Percentiles rank a stretch among this genome's conserved stretches.
Evolutionary conservation across 2,888 invertebrate species (phyloP).

Genomic region (Lydus trimaculatus): DNA sequence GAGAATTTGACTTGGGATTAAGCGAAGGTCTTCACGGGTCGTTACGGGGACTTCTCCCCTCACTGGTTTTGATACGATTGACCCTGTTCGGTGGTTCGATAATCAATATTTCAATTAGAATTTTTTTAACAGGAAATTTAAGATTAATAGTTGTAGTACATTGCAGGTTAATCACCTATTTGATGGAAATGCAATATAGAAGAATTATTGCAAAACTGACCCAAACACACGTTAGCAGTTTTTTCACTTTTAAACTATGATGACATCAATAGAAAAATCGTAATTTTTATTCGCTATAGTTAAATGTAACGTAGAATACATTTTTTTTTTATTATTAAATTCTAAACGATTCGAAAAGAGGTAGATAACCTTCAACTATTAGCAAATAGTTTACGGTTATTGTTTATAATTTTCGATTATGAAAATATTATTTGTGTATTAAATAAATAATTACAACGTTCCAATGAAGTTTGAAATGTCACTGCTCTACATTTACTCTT

Average conservation of each 20-base stretch:
- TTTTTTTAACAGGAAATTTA: background rate
- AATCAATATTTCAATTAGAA: background rate
- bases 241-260: slow-evolving; percentile 24
- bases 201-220: slow-evolving; percentile 24
- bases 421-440: slow-evolving; percentile 33
- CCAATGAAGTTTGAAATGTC: background rate
- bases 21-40: slow-evolving; percentile 1
- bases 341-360: slow-evolving; percentile 15
- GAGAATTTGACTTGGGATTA: slow-evolving; percentile 8
- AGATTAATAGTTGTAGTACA: background rate
- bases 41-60: background rate
- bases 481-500: background rate
- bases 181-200: background rate
- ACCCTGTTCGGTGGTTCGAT: background rate
- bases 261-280: slow-evolving; percentile 15
- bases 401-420: slow-evolving; percentile 35
- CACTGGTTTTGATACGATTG: background rate
- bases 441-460: slow-evolving; percentile 5
- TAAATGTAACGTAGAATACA: background rate
- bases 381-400: slow-evolving; percentile 34
- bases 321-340: background rate
- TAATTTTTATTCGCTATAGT: background rate
- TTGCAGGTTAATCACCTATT: background rate
- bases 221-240: slow-evolving; percentile 48
- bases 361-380: slow-evolving; percentile 37